These are phyloP conservation scores for Trilocha varians DNA, from an alignment of 2,888 invertebrate genomes.

Conservation along the genomic window DNA sequence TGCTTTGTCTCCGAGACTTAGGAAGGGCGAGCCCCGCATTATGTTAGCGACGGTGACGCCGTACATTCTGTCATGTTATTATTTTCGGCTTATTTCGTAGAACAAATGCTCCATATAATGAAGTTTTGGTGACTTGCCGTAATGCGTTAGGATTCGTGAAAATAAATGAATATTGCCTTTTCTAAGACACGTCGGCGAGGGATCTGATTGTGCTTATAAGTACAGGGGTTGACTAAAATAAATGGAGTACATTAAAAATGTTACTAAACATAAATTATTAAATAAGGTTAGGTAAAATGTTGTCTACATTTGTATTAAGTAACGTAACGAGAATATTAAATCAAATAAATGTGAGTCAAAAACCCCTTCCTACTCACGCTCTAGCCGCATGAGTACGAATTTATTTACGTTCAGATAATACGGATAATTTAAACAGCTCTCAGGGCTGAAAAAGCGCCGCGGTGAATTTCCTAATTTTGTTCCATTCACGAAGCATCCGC, in stretches of 20 bases:
- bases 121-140: not conserved
- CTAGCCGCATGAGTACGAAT: constrained; percentile 22
- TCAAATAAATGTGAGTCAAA: not conserved
- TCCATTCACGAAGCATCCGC: constrained; percentile 64
- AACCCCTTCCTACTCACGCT: constrained; percentile 9
- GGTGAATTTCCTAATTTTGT: constrained; percentile 67
- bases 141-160: not conserved
- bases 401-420: constrained; percentile 38
- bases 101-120: constrained; percentile 5
- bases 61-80: constrained; percentile 29
- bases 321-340: not conserved
- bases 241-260: not conserved
- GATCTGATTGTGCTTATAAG: not conserved
- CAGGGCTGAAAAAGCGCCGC: constrained; percentile 46
- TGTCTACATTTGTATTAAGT: not conserved
- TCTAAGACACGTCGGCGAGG: not conserved
- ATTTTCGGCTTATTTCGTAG: constrained; percentile 26
- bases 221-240: not conserved
- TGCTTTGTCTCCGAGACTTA: constrained; percentile 48
- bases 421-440: constrained; percentile 55
- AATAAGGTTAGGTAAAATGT: not conserved
- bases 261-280: no score
- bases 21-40: constrained; percentile 37
- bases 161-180: not conserved
- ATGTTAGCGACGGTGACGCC: constrained; percentile 31